These are phyloP conservation scores for Megaceryle alcyon DNA, from an alignment of 2,797 vertebrate species.

Conservation along the genomic window DNA sequence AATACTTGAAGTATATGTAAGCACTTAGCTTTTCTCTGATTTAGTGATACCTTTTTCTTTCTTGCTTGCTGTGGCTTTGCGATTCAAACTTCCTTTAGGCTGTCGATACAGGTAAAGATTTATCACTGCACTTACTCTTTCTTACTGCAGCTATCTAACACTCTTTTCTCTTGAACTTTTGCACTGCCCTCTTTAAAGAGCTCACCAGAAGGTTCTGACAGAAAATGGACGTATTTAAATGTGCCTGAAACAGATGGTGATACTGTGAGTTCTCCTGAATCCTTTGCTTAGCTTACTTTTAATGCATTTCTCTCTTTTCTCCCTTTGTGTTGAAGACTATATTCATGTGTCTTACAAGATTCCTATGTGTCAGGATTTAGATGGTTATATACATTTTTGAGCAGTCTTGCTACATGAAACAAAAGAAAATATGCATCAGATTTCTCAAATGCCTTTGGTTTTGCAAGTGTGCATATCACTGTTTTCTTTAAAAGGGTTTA, in stretches of 20 bases:
- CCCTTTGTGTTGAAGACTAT: neutral
- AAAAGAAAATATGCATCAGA: neutral
- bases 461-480: neutral
- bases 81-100: neutral
- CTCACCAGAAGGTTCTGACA: constrained; percentile 87
- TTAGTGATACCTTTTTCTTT: neutral
- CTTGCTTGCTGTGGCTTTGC: neutral
- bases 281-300: constrained; percentile 8
- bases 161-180: constrained; percentile 66
- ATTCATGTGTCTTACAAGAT: neutral
- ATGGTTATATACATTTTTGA: neutral
- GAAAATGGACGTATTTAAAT: constrained; percentile 92
- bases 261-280: constrained; percentile 89
- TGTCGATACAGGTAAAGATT: neutral
- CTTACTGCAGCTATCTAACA: constrained; percentile 53
- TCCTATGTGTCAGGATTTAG: neutral
- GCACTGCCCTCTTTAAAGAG: constrained; percentile 76
- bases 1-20: neutral
- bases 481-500: neutral
- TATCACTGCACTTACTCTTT: constrained; percentile 38
- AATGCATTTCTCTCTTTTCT: neutral
- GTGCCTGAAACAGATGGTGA: constrained; percentile 95
- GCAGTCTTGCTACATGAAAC: neutral
- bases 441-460: neutral
- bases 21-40: neutral